Evolutionary conservation across 1,140 invertebrate species (phyloP), one percentile per base, ranked within the genome.

Genomic region (Aradophagus sp.): DNA sequence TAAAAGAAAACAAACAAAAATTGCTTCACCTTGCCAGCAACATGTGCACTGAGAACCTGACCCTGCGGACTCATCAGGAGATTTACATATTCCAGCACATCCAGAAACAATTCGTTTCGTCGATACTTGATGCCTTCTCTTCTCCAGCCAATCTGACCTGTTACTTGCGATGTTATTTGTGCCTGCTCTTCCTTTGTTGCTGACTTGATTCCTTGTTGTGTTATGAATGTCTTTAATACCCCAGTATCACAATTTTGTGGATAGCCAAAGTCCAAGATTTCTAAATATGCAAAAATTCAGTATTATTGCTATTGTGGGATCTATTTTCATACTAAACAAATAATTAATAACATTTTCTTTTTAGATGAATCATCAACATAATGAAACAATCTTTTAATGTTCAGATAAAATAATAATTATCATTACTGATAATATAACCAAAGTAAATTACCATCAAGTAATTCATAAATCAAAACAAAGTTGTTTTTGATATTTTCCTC

Each of bases 401-500:
- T n/a, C n/a, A n/a, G n/a, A n/a, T n/a, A n/a, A n/a, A n/a, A n/a
- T n/a, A n/a, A n/a, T n/a, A n/a, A n/a, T n/a, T n/a, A n/a, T n/a
- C n/a, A n/a, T n/a, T n/a, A n/a, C n/a, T n/a, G n/a, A n/a, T n/a
- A n/a, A n/a, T n/a, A n/a, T n/a, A n/a, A n/a, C n/a, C n/a, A n/a
- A n/a, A 29, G 11, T 10, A 29, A 29, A 78, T 86, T 86, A 96
- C 95, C 94, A 89, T 99, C 98, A 26, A 99, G 89, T 70, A 99
- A 86, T 87, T 99, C 98, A 86, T 99, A 99, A 76, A 99, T 99
- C 0, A 99, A 89, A 31, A 99, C 98, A 90, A 99, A 99, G 86
- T 99, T 99, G 81, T 99, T 99, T 86, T 99, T 99, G 77, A 99
- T 98, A 83, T 99, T 99, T 84, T 99, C 98, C 84, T 99, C 98